Conservation (phyloP, 2,888 invertebrate species). For the Tiliacea aurago region DNA sequence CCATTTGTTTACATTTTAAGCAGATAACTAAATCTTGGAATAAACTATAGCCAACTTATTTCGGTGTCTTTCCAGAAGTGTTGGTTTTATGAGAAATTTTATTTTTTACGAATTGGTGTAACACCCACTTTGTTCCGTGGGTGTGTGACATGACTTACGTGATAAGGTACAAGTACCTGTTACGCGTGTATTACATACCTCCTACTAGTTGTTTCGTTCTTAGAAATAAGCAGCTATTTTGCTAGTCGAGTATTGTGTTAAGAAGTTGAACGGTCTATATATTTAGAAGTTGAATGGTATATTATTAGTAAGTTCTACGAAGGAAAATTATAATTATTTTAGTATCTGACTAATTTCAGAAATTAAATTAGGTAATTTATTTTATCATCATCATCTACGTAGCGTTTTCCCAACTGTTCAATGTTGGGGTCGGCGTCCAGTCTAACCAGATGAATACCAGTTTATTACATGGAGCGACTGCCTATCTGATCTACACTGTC, state of each 20-base stretch:
- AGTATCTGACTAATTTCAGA: too few relatives aligned
- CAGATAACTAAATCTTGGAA: not conserved
- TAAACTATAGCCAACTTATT: not conserved
- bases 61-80: not conserved
- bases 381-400: too few relatives aligned
- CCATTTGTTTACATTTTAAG: not conserved
- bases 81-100: slow-evolving; percentile 19
- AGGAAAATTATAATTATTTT: not conserved
- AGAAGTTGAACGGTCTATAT: not conserved
- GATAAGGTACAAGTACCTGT: not conserved
- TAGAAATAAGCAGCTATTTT: not conserved
- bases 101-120: slow-evolving; percentile 1
- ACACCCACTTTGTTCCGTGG: slow-evolving; percentile 7
- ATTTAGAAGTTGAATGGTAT: not conserved
- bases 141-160: not conserved
- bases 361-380: too few relatives aligned
- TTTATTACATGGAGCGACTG: too few relatives aligned
- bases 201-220: not conserved
- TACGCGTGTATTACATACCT: not conserved
- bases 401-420: too few relatives aligned
- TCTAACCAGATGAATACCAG: too few relatives aligned
- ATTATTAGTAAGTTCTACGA: not conserved
- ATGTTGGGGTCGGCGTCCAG: too few relatives aligned
- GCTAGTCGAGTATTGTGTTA: too few relatives aligned
- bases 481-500: too few relatives aligned